A percentile compares a stretch with the other conserved stretches of the same genome.
phyloP scores from a whole-genome alignment of 2,113 vertebrate species.

The Pangasianodon gigas region DNA sequence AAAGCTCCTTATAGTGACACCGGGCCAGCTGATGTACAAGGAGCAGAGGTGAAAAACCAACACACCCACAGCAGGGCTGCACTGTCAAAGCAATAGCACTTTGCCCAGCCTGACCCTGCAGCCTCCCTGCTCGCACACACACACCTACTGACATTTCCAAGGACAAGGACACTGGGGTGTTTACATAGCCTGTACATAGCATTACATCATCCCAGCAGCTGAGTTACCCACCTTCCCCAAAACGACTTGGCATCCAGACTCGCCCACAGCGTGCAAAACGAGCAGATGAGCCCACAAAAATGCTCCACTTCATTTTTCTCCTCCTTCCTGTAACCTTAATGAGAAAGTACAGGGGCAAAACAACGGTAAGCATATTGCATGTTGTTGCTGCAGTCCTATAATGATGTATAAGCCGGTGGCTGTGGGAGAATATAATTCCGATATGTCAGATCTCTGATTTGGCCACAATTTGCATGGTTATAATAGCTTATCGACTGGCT shows the following conservation, averaged over 20 bases:
- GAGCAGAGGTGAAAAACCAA: constrained; percentile 31
- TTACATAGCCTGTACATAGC: constrained; percentile 73
- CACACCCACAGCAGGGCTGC: constrained; percentile 53
- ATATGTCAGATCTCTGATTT: constrained; percentile 82
- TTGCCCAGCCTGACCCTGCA: constrained; percentile 67
- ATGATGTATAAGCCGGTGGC: constrained; percentile 78
- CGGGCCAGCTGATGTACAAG: constrained; percentile 7
- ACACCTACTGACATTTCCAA: constrained; percentile 69
- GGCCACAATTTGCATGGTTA: constrained; percentile 94
- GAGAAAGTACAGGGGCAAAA: constrained; percentile 52
- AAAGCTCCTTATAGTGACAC: constrained; percentile 7
- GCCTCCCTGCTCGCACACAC: constrained; percentile 65
- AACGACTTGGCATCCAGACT: constrained; percentile 42
- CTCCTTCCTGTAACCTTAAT: constrained; percentile 49
- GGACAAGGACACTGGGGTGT: constrained; percentile 71
- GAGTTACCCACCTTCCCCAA: constrained; percentile 30
- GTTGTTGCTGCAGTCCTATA: constrained; percentile 66
- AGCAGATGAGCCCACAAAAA: background rate
- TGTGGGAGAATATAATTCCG: constrained; percentile 78
- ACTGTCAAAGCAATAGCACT: constrained; percentile 63
- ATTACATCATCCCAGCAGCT: constrained; percentile 70
- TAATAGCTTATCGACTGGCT: constrained; percentile 97
- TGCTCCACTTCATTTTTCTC: constrained; percentile 35
- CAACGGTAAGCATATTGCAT: constrained; percentile 63
- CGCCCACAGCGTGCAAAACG: constrained; percentile 23